A percentile compares a stretch with the other conserved stretches of the same genome.
Evolutionary conservation across 2,113 vertebrate genomes (phyloP).

Genomic region (Miniopterus natalensis): DNA sequence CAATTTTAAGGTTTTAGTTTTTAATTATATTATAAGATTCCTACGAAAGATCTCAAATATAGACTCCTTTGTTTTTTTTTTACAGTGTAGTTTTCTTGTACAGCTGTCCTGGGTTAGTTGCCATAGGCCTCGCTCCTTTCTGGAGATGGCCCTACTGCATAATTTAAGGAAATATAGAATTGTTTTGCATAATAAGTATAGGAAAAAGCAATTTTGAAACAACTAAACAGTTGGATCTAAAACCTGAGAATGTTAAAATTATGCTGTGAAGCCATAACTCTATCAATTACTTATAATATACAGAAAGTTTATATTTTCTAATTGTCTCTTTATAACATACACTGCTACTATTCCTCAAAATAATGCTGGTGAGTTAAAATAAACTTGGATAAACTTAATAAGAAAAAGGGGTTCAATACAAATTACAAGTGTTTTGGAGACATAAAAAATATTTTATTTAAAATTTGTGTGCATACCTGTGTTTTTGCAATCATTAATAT

Average conservation of each 20-base stretch:
- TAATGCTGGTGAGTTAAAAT: not conserved
- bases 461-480: not conserved
- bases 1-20: not conserved
- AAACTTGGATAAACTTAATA: not conserved
- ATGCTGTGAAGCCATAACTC: not conserved
- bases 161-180: not conserved
- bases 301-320: not conserved
- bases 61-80: not conserved
- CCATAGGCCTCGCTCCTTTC: not conserved
- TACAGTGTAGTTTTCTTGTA: not conserved
- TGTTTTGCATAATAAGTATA: not conserved
- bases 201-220: not conserved
- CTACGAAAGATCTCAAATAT: not conserved
- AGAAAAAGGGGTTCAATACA: not conserved
- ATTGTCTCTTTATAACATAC: not conserved
- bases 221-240: not conserved
- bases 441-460: not conserved
- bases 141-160: not conserved
- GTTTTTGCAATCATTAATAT: not conserved
- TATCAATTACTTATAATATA: not conserved
- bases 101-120: not conserved
- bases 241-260: not conserved
- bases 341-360: not conserved
- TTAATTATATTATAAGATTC: not conserved
- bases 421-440: not conserved